phyloP scores from a whole-genome alignment of 92 coral and sea anemone genomes.

The Galaxea fascicularis region DNA sequence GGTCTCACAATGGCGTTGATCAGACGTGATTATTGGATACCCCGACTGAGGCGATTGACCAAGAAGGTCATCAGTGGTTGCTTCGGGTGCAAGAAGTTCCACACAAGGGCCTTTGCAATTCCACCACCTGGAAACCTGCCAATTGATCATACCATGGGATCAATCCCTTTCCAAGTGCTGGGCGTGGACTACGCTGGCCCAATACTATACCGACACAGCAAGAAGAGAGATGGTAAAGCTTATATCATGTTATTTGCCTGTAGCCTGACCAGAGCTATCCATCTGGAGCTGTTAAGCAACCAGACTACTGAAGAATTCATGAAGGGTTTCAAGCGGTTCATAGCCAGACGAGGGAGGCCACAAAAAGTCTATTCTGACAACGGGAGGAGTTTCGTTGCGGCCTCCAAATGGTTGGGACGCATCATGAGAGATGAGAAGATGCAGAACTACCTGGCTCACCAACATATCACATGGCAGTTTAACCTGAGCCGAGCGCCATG shows the following conservation, averaged over 20 bases:
- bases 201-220: neutral
- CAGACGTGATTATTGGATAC: constrained; percentile 28
- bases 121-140: constrained; percentile 35
- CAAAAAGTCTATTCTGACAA: constrained; percentile 69
- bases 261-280: constrained; percentile 33
- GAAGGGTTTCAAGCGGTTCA: constrained; percentile 47
- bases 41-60: neutral
- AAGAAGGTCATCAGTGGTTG: constrained; percentile 25
- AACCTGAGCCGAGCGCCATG: constrained; percentile 2
- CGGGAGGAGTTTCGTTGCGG: constrained; percentile 46
- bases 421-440: constrained; percentile 57
- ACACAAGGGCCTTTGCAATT: neutral
- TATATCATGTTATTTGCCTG: constrained; percentile 26
- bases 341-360: constrained; percentile 62
- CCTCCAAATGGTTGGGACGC: constrained; percentile 45
- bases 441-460: constrained; percentile 43
- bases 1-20: constrained; percentile 23
- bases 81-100: constrained; percentile 53
- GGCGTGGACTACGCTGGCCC: constrained; percentile 34
- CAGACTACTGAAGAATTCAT: constrained; percentile 45
- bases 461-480: constrained; percentile 49
- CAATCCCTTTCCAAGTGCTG: constrained; percentile 30
- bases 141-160: constrained; percentile 12
- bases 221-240: constrained; percentile 4
- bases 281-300: constrained; percentile 10